Conservation (phyloP, 2,888 invertebrate genomes). For the Xestoiulus laeticollis region DNA sequence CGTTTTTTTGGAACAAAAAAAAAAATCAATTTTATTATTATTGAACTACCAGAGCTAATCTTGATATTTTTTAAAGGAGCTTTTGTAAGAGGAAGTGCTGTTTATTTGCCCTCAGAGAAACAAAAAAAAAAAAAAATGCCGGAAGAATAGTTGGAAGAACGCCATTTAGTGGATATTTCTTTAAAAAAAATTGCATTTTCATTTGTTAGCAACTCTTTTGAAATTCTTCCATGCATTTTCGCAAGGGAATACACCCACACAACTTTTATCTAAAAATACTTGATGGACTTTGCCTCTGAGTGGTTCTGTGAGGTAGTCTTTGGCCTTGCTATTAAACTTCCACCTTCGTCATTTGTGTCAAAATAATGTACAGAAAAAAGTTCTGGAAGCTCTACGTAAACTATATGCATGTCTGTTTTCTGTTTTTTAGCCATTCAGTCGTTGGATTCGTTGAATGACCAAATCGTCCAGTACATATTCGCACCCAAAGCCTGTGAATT, state of each 20-base stretch:
- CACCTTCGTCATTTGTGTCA: too few relatives aligned
- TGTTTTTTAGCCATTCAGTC: slow-evolving; percentile 65
- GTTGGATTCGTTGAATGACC: slow-evolving; percentile 66
- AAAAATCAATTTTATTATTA: background rate
- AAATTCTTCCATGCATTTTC: background rate
- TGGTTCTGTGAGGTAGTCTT: too few relatives aligned
- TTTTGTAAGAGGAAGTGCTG: background rate
- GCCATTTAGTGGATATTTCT: background rate
- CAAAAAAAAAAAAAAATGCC: background rate
- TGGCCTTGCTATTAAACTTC: too few relatives aligned
- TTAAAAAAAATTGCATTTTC: background rate
- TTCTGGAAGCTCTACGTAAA: too few relatives aligned
- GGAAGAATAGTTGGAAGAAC: background rate
- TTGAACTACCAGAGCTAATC: background rate
- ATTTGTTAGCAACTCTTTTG: background rate
- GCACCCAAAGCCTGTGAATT: slow-evolving; percentile 60
- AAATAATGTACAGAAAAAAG: too few relatives aligned
- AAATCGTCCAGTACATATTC: slow-evolving; percentile 66
- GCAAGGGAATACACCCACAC: too few relatives aligned
- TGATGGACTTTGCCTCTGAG: too few relatives aligned
- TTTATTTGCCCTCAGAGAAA: background rate
- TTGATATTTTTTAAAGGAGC: background rate
- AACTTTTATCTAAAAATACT: too few relatives aligned
- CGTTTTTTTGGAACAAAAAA: background rate
- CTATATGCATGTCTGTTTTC: slow-evolving; percentile 11